Percentiles rank a stretch among this genome's conserved stretches.
Conservation (phyloP, 2,888 invertebrate species). For the Meiosimyza decipiens region DNA sequence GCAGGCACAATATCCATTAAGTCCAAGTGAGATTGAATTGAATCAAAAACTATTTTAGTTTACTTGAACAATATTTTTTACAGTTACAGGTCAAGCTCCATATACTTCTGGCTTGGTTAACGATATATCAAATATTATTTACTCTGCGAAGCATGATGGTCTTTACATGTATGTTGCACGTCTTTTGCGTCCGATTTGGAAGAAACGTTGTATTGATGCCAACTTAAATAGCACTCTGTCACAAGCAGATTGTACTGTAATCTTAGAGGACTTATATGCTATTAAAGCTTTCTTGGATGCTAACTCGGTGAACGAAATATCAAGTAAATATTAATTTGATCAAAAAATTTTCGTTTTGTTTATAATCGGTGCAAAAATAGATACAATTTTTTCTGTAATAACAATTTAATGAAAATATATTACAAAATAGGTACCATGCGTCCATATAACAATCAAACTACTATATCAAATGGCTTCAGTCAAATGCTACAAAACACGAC, state of each 20-base stretch:
- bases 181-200: conserved; percentile 91
- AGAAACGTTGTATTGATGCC: conserved; percentile 77
- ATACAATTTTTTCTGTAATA: too few species aligned
- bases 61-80: background rate
- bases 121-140: conserved; percentile 62
- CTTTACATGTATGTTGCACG: conserved; percentile 91
- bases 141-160: conserved; percentile 91
- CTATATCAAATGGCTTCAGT: conserved; percentile 52
- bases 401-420: background rate
- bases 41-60: background rate
- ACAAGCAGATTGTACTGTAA: conserved; percentile 77
- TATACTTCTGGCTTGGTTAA: conserved; percentile 41
- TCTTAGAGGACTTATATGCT: conserved; percentile 80
- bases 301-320: conserved; percentile 70
- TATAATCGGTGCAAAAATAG: too few species aligned
- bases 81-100: conserved; percentile 24
- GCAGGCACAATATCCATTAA: conserved; percentile 63
- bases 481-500: conserved; percentile 51
- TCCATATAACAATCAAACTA: conserved; percentile 51
- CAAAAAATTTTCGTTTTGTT: too few species aligned
- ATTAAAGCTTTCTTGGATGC: conserved; percentile 79
- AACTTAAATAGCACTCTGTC: conserved; percentile 77
- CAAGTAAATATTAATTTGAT: conserved; percentile 48
- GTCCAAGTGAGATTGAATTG: conserved; percentile 63
- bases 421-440: conserved; percentile 49